Percentiles rank a stretch among this genome's conserved stretches.
Conservation (phyloP, 2,113 vertebrate genomes). For the Corynorhinus townsendii region DNA sequence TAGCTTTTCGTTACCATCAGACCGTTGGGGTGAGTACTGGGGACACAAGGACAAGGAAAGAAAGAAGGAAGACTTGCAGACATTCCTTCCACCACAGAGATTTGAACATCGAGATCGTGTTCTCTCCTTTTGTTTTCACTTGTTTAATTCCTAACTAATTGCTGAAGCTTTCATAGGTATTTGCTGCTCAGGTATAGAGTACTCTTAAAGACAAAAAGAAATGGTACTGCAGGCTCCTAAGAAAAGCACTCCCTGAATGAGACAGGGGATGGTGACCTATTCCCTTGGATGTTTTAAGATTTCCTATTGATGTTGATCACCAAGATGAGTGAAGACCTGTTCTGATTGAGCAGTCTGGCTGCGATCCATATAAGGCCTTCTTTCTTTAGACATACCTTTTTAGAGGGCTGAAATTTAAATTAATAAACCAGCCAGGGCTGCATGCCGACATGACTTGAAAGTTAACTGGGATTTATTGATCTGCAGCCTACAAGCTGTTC, state of each 20-base stretch:
- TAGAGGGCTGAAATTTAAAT: conserved; percentile 63
- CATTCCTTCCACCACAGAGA: background rate
- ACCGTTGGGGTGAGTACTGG: background rate
- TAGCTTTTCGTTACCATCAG: background rate
- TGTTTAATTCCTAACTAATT: background rate
- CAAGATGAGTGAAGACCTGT: background rate
- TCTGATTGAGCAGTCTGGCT: background rate
- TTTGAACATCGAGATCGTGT: background rate
- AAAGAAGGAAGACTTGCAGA: background rate
- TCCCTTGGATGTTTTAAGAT: background rate
- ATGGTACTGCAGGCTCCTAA: background rate
- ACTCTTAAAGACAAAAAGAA: conserved; percentile 24
- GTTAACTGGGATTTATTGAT: conserved; percentile 68
- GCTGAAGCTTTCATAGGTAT: background rate
- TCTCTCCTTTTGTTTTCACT: background rate
- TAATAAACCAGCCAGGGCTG: conserved; percentile 59
- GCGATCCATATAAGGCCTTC: background rate
- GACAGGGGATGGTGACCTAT: background rate
- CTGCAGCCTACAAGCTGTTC: conserved; percentile 68
- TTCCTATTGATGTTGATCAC: background rate
- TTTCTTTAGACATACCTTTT: conserved; percentile 50
- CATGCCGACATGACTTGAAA: conserved; percentile 69
- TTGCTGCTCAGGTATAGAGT: background rate
- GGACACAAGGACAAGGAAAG: background rate
- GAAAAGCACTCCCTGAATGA: background rate